Conservation (phyloP, 1,140 invertebrate species). For the Formica exsecta region DNA sequence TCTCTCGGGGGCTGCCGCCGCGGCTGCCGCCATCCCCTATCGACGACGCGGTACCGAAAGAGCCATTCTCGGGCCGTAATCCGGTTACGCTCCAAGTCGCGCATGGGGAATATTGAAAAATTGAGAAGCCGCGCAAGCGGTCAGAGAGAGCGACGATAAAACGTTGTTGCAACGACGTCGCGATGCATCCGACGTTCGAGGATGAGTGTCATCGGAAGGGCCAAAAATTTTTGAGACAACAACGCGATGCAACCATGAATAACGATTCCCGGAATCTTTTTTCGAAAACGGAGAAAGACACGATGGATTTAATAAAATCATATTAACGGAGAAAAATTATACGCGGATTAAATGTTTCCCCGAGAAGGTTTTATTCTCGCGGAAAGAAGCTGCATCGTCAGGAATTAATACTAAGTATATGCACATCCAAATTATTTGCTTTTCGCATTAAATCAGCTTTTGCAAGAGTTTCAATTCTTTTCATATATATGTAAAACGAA, state of each 20-base stretch:
- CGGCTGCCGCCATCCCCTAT: conserved; percentile 53
- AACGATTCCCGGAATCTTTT: background rate
- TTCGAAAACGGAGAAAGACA: background rate
- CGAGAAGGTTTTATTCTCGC: background rate
- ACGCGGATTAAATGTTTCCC: background rate
- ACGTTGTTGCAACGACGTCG: conserved; percentile 28
- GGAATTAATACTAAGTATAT: background rate
- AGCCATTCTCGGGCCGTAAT: conserved; percentile 80
- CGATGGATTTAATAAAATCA: background rate
- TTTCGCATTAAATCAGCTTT: background rate
- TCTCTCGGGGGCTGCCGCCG: conserved; percentile 27
- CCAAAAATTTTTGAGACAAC: background rate
- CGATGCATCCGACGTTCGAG: conserved; percentile 19
- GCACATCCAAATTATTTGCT: background rate
- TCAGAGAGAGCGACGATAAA: conserved; percentile 38
- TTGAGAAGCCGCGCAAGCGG: conserved; percentile 69
- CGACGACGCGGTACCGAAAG: conserved; percentile 73
- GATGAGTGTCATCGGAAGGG: background rate
- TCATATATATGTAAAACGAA: background rate
- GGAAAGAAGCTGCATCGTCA: background rate
- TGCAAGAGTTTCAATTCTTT: background rate
- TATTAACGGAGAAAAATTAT: background rate
- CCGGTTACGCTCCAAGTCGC: conserved; percentile 77
- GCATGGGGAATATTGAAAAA: conserved; percentile 81
- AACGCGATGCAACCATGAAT: background rate